These are phyloP conservation scores for Hydrolagus colliei DNA, from an alignment of 2,797 vertebrate species.

Conservation along the genomic window DNA sequence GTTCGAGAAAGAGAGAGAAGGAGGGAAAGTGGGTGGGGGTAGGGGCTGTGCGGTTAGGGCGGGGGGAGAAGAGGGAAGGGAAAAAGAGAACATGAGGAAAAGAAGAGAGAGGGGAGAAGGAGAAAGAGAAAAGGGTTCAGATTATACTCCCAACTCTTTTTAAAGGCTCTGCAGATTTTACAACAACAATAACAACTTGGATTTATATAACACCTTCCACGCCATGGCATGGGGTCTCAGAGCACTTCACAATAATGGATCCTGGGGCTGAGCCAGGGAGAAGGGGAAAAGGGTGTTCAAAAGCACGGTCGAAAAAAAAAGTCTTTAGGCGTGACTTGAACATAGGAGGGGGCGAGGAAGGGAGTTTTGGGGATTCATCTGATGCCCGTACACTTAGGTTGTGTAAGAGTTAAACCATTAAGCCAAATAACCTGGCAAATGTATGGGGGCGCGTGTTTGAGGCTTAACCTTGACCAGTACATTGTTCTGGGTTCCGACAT, in stretches of 20 bases:
- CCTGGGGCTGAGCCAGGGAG: conserved; percentile 83
- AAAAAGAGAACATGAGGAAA: no score
- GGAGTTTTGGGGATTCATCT: conserved; percentile 81
- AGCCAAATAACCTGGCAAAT: conserved; percentile 87
- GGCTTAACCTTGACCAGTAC: conserved; percentile 92
- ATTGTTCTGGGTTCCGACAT: conserved; percentile 87
- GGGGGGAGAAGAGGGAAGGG: no score
- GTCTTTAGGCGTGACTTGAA: no score
- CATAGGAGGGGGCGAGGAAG: no score
- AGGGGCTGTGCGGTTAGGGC: no score
- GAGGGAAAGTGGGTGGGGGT: no score
- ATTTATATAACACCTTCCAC: no score
- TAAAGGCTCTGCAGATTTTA: conserved; percentile 87
- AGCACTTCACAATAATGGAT: conserved; percentile 52
- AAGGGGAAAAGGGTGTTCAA: conserved; percentile 44
- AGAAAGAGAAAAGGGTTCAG: conserved; percentile 43
- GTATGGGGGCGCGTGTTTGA: conserved; percentile 90
- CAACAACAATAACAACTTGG: no score
- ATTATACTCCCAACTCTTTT: conserved; percentile 87
- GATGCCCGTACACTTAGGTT: conserved; percentile 89
- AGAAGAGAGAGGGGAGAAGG: no score
- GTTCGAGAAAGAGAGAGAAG: no score
- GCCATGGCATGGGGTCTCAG: no score
- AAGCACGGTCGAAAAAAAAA: no score
- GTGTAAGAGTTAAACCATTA: conserved; percentile 95